phyloP scores from a whole-genome alignment of 2,113 vertebrate species.

The Pampusana beccarii region DNA sequence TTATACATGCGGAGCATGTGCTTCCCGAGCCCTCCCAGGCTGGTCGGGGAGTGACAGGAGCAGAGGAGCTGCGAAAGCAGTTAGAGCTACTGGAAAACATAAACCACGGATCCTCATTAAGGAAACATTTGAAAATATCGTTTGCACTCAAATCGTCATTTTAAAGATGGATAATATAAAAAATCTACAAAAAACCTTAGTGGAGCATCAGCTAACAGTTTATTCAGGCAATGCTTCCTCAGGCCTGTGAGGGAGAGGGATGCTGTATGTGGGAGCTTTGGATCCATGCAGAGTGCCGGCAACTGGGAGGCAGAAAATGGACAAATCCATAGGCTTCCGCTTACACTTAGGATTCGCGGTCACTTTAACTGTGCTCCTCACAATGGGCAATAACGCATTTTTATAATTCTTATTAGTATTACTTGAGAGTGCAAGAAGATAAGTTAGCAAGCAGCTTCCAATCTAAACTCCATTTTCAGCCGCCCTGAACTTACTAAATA shows the following conservation, averaged over 20 bases:
- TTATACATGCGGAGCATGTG: not conserved
- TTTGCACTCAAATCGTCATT: not conserved
- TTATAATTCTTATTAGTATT: not conserved
- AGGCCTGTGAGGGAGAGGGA: not conserved
- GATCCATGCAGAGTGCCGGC: not conserved
- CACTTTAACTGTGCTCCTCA: not conserved
- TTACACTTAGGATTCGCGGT: not conserved
- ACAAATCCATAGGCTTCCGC: not conserved
- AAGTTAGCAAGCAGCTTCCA: slow-evolving; percentile 3
- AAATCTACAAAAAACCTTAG: not conserved
- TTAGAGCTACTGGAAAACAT: not conserved
- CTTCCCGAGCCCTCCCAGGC: slow-evolving; percentile 2
- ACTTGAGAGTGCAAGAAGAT: not conserved
- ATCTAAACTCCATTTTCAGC: slow-evolving; percentile 11
- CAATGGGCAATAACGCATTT: not conserved
- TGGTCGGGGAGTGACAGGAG: not conserved
- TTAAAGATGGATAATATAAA: not conserved
- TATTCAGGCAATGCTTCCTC: not conserved
- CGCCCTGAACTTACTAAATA: slow-evolving; percentile 4
- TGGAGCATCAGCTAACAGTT: not conserved
- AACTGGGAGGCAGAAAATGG: not conserved
- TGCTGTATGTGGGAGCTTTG: not conserved
- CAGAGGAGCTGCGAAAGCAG: not conserved
- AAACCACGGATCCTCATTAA: not conserved
- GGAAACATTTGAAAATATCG: not conserved